phyloP scores from a whole-genome alignment of 2,888 invertebrate genomes.

The Disparrhopalites patrizii region DNA sequence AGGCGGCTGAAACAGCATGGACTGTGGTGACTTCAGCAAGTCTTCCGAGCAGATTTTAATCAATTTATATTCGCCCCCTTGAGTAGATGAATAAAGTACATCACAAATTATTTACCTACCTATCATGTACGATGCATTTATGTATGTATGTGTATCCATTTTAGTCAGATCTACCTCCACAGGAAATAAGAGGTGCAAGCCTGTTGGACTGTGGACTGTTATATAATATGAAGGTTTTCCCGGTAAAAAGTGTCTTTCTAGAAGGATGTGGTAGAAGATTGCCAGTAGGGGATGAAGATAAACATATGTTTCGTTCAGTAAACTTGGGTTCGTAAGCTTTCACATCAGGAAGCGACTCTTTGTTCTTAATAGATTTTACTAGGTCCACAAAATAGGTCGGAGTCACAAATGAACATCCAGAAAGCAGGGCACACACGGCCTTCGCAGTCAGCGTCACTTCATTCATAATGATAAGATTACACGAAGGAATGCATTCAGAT shows the following conservation, averaged over 20 bases:
- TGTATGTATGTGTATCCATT: too few relatives aligned
- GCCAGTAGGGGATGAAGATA: not conserved
- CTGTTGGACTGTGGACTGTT: slow-evolving; percentile 56
- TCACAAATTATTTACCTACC: too few relatives aligned
- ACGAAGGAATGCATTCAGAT: slow-evolving; percentile 60
- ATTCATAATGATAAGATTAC: slow-evolving; percentile 67
- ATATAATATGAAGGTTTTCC: slow-evolving; percentile 67
- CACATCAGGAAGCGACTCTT: slow-evolving; percentile 57
- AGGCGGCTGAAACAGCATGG: slow-evolving; percentile 13
- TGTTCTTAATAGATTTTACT: slow-evolving; percentile 54
- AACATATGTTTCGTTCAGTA: slow-evolving; percentile 58
- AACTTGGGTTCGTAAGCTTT: slow-evolving; percentile 60
- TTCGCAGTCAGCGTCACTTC: slow-evolving; percentile 68
- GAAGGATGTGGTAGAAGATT: slow-evolving; percentile 57
- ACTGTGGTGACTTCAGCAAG: not conserved
- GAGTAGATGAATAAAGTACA: too few relatives aligned
- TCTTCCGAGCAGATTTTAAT: not conserved
- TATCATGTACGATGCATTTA: too few relatives aligned
- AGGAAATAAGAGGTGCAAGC: slow-evolving; percentile 41
- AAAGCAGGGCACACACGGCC: slow-evolving; percentile 67
- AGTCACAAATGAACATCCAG: slow-evolving; percentile 67
- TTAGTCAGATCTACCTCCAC: slow-evolving; percentile 51
- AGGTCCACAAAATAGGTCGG: slow-evolving; percentile 64
- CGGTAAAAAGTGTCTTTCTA: slow-evolving; percentile 62
- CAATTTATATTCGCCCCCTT: slow-evolving; percentile 1